Conservation (phyloP, 2,888 invertebrate genomes). For the Oscheius sp. region DNA sequence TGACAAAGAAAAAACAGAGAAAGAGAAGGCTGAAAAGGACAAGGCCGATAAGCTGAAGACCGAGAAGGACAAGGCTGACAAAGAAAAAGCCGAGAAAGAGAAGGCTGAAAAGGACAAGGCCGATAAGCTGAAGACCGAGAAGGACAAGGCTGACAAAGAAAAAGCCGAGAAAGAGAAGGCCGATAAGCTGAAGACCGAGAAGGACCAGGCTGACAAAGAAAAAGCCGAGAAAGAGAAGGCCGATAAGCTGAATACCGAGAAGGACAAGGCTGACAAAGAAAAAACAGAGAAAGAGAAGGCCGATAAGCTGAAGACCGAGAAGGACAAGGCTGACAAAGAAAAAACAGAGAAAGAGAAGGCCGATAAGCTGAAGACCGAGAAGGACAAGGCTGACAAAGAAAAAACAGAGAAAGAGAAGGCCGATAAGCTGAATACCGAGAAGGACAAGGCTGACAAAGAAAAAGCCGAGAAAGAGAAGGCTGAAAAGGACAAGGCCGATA, state of each 20-base stretch:
- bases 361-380: constrained; percentile 9
- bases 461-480: not conserved
- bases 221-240: constrained; percentile 6
- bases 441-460: not conserved
- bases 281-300: constrained; percentile 2
- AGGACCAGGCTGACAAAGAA: not conserved
- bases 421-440: constrained; percentile 2
- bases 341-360: constrained; percentile 2
- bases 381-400: constrained; percentile 3
- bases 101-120: constrained; percentile 17
- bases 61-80: not conserved
- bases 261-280: constrained; percentile 7
- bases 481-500: constrained; percentile 6
- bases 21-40: not conserved
- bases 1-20: not conserved
- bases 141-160: constrained; percentile 1
- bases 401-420: constrained; percentile 8
- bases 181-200: constrained; percentile 4
- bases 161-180: constrained; percentile 14
- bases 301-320: constrained; percentile 4
- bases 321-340: not conserved
- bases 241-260: constrained; percentile 8
- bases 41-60: constrained; percentile 13
- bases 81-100: constrained; percentile 2
- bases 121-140: constrained; percentile 3